Percentiles rank a stretch among this genome's conserved stretches.
Conservation (phyloP, 2,888 invertebrate genomes). For the Drosophila rellima region DNA sequence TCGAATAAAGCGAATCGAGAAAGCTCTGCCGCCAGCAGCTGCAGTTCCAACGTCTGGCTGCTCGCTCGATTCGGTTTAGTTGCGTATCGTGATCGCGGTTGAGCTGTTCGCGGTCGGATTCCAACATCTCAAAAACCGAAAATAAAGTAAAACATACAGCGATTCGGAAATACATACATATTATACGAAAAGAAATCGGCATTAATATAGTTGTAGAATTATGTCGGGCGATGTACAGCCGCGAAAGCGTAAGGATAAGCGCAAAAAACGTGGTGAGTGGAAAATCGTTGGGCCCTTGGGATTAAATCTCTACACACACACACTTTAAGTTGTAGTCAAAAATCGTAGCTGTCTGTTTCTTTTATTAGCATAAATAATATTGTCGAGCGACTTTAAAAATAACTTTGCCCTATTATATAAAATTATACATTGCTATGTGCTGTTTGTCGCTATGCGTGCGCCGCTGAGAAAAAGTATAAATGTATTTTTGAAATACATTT, state of each 20-base stretch:
- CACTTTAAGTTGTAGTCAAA: conserved; percentile 22
- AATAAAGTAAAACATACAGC: conserved; percentile 40
- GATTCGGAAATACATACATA: conserved; percentile 20
- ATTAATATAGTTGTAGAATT: conserved; percentile 72
- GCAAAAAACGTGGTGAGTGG: conserved; percentile 89
- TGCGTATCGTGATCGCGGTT: conserved; percentile 61
- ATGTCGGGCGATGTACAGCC: conserved; percentile 96
- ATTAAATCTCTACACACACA: not conserved
- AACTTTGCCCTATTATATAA: conserved; percentile 84
- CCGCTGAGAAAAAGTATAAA: conserved; percentile 26
- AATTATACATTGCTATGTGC: conserved; percentile 76
- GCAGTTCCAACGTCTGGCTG: conserved; percentile 12
- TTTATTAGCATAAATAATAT: conserved; percentile 78
- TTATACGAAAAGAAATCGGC: conserved; percentile 44
- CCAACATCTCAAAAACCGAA: conserved; percentile 13
- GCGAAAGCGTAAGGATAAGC: conserved; percentile 94
- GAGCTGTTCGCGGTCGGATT: conserved; percentile 54
- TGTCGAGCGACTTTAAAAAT: conserved; percentile 80
- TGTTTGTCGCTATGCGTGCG: conserved; percentile 75
- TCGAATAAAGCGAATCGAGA: conserved; percentile 20
- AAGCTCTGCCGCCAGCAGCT: conserved; percentile 34
- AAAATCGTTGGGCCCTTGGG: not conserved
- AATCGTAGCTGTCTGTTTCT: conserved; percentile 66
- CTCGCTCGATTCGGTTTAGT: conserved; percentile 52
- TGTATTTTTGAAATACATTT: conserved; percentile 10